Conservation (phyloP, 2,113 vertebrate species). For the Scophthalmus maximus region DNA sequence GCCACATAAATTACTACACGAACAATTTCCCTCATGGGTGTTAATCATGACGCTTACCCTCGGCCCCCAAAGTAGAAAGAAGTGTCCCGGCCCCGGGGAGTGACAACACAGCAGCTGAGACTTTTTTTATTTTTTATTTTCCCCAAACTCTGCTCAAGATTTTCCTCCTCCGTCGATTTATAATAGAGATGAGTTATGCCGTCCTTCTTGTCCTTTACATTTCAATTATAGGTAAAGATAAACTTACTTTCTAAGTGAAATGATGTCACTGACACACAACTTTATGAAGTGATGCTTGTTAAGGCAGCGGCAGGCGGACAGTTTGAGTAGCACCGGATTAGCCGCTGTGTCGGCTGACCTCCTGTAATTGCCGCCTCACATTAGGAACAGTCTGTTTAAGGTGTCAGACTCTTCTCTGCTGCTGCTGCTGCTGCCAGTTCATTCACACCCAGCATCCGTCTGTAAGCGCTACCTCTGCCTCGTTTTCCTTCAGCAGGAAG, state of each 20-base stretch:
- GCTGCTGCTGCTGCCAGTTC: constrained; percentile 31
- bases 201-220: neutral
- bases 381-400: constrained; percentile 45
- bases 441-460: constrained; percentile 16
- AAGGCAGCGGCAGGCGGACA: constrained; percentile 18
- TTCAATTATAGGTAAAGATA: neutral
- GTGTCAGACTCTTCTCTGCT: constrained; percentile 43
- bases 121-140: constrained; percentile 6
- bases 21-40: constrained; percentile 20
- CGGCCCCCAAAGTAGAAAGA: constrained; percentile 9
- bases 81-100: neutral
- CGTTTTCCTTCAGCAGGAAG: no score
- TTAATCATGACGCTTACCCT: constrained; percentile 27
- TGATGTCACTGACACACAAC: neutral
- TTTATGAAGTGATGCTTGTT: constrained; percentile 37
- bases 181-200: no score
- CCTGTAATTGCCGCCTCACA: constrained; percentile 41
- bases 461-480: no score
- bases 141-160: neutral
- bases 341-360: constrained; percentile 39
- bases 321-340: constrained; percentile 12
- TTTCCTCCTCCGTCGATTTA: neutral
- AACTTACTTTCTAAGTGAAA: neutral
- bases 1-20: constrained; percentile 42
- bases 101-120: constrained; percentile 6